Conservation (phyloP, 2,113 vertebrate species). For the Siniperca knerii region DNA sequence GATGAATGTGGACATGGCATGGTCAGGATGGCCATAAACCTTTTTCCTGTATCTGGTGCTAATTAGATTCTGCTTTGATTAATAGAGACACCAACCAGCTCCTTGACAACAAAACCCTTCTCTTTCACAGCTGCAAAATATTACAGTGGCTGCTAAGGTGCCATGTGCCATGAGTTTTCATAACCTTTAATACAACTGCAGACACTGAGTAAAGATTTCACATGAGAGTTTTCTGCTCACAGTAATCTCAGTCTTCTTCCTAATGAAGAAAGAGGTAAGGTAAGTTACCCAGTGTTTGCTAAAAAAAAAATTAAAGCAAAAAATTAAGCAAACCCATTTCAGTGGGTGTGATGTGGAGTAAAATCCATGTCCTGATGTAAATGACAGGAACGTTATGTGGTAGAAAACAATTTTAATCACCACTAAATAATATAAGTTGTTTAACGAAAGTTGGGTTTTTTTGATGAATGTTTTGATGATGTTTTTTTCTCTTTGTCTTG, state of each 20-base stretch:
- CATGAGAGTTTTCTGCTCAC: not conserved
- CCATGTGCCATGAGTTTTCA: not conserved
- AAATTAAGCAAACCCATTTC: not conserved
- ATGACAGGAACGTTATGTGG: not conserved
- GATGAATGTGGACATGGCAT: constrained; percentile 67
- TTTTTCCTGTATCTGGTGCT: constrained; percentile 67
- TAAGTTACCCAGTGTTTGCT: not conserved
- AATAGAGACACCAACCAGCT: constrained; percentile 62
- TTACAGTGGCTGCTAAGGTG: not conserved
- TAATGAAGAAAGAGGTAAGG: not conserved
- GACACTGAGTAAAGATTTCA: not conserved
- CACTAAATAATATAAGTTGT: not conserved
- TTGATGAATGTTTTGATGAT: not conserved
- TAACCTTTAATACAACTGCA: not conserved
- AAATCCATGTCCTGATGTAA: not conserved
- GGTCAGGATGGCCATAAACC: constrained; percentile 61
- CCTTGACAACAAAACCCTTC: constrained; percentile 59
- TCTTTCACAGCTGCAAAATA: constrained; percentile 19
- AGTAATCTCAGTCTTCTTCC: not conserved
- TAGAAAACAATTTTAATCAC: not conserved
- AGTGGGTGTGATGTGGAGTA: not conserved
- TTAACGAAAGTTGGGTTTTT: not conserved
- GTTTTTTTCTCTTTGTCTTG: not conserved
- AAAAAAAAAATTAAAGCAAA: not conserved
- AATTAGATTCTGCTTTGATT: constrained; percentile 80